phyloP scores from a whole-genome alignment of 2,888 invertebrate species.

The Ormyrus thymus region DNA sequence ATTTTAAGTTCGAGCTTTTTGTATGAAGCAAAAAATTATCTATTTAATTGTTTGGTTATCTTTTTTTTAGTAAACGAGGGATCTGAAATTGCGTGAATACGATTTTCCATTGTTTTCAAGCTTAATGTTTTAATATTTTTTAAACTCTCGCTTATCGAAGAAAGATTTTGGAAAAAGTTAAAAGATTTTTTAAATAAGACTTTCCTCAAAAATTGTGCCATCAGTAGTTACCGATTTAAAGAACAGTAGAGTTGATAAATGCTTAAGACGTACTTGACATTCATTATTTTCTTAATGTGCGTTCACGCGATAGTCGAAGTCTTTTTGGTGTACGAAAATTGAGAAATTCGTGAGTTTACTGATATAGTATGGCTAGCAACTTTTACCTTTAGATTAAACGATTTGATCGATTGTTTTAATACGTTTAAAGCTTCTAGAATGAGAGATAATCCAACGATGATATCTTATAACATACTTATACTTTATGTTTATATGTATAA shows the following conservation, averaged over 20 bases:
- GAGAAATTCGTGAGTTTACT: slow-evolving; percentile 33
- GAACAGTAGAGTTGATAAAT: slow-evolving; percentile 6
- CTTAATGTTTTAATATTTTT: too few species aligned
- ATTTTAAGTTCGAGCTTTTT: too few species aligned
- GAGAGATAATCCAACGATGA: slow-evolving; percentile 28
- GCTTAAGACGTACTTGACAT: not conserved
- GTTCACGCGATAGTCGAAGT: slow-evolving; percentile 28
- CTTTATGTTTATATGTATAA: slow-evolving; percentile 39
- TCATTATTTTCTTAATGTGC: slow-evolving; percentile 5
- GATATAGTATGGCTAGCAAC: slow-evolving; percentile 5
- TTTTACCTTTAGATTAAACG: slow-evolving; percentile 12
- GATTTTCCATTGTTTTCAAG: too few species aligned
- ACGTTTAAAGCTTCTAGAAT: slow-evolving; percentile 38
- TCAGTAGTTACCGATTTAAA: slow-evolving; percentile 21
- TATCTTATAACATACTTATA: slow-evolving; percentile 41
- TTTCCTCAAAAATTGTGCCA: not conserved
- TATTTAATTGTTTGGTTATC: too few species aligned
- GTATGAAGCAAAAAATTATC: too few species aligned
- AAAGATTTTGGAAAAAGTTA: too few species aligned
- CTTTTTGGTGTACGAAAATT: slow-evolving; percentile 33
- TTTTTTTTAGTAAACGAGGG: too few species aligned
- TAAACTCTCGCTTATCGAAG: too few species aligned
- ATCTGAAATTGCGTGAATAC: too few species aligned
- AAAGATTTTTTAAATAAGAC: not conserved
- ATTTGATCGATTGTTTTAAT: slow-evolving; percentile 16